Evolutionary conservation across 2,797 vertebrate species (phyloP).

Genomic region (Parotocinclus haroldoi): DNA sequence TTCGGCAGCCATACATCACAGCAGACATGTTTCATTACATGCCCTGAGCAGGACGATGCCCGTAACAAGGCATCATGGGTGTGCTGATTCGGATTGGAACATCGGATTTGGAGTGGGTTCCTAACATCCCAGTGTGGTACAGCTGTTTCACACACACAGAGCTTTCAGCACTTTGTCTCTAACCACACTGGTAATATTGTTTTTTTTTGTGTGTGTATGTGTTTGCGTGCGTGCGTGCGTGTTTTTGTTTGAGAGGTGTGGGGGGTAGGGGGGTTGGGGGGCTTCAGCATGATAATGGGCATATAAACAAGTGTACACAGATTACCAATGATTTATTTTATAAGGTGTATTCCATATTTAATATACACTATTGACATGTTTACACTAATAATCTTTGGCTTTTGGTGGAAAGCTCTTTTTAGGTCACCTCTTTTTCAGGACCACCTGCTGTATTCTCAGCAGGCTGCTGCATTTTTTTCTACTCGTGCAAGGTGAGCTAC

Average conservation of each 20-base stretch:
- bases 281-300: too few relatives aligned
- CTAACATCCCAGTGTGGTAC: conserved; percentile 10
- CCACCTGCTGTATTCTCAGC: conserved; percentile 8
- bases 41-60: conserved; percentile 66
- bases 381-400: not conserved
- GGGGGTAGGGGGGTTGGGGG: too few relatives aligned
- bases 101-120: conserved; percentile 61
- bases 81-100: conserved; percentile 61
- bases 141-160: conserved; percentile 41
- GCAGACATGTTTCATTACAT: conserved; percentile 82
- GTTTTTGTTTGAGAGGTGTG: not conserved
- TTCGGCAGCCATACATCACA: conserved; percentile 79
- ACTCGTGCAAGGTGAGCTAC: conserved; percentile 32
- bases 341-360: too few relatives aligned
- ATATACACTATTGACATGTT: not conserved
- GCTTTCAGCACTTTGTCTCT: conserved; percentile 44
- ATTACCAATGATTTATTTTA: too few relatives aligned
- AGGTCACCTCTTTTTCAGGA: not conserved
- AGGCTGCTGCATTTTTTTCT: conserved; percentile 6
- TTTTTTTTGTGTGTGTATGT: conserved; percentile 25
- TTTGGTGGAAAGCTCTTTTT: not conserved
- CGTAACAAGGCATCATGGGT: conserved; percentile 72
- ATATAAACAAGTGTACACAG: too few relatives aligned
- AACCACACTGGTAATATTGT: conserved; percentile 39
- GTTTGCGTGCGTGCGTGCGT: conserved; percentile 5